Evolutionary conservation across 2,888 invertebrate species (phyloP), one percentile per base, ranked within the genome.

Genomic region (Eucera pruinosa): DNA sequence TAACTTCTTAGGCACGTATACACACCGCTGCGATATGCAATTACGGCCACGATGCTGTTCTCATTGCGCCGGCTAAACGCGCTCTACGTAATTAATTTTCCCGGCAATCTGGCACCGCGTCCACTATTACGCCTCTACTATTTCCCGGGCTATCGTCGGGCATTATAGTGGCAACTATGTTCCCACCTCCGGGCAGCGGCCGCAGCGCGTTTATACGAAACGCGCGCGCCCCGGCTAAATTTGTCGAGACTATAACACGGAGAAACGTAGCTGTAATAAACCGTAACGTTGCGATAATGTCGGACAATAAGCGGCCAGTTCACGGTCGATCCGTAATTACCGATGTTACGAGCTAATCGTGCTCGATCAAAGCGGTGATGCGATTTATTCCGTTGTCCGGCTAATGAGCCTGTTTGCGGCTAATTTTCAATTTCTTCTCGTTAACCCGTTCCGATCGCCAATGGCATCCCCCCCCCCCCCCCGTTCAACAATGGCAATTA

Each of bases 51-150:
- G 75, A 60, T 66, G 76, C 54, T n/a, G 58, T 58, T 75, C 75
- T 75, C 75, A 23, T 75, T 68, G 80, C 58, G 30, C 54, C 18
- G 27, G 64, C 50, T 79, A 65, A 79, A 78, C 67, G 72, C 54
- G 65, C 54, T 57, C 69, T 27, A 50, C 81, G 75, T 81, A 84
- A 83, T 83, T 83, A 84, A 83, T 83, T 83, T 76, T 45, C 70
- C 61, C 68, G 70, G 76, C 79, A 82, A 82, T 83, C 73, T 74
- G 69, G 70, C 77, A 69, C 76, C 67, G 76, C 60, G 62, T 68
- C 55, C 66, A 70, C 57, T 58, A 84, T 84, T 76, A 82, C 66
- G 64, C 57, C 65, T 57, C 57, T 48, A 58, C 65, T 65, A 68
- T 82, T 76, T 84, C 82, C 79, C 75, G 43, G 45, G 54, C 67